Conservation (phyloP, 2,797 vertebrate species). For the Arrhamphus sclerolepis region DNA sequence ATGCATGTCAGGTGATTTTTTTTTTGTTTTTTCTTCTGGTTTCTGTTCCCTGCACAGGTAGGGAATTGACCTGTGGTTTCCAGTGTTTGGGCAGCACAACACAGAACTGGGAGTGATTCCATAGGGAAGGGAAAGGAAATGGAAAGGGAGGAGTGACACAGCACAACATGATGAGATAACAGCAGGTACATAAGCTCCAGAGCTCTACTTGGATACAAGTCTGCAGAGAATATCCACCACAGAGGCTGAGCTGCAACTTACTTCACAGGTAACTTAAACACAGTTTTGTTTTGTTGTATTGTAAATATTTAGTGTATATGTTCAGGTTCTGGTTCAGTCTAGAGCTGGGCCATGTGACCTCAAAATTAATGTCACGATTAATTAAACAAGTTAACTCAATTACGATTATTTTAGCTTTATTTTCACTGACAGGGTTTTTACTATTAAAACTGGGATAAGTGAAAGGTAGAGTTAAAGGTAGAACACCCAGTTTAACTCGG, state of each 20-base stretch:
- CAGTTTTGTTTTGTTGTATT: neutral
- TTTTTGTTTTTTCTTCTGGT: slow-evolving; percentile 2
- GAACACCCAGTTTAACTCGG: no score
- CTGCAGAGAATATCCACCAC: neutral
- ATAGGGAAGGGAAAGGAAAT: slow-evolving; percentile 45
- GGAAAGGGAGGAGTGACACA: slow-evolving; percentile 32
- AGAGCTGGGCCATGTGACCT: no score
- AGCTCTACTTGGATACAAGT: slow-evolving; percentile 4
- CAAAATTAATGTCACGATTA: no score
- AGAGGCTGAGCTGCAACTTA: slow-evolving; percentile 1
- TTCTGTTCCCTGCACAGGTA: slow-evolving; percentile 47
- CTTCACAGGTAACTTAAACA: neutral
- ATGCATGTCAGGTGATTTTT: slow-evolving; percentile 30
- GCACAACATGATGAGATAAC: slow-evolving; percentile 1
- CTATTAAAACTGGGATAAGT: no score
- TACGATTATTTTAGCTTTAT: no score
- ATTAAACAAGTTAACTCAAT: no score
- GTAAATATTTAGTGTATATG: no score
- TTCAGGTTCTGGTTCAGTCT: no score
- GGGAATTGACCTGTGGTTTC: slow-evolving; percentile 28
- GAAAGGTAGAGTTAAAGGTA: no score
- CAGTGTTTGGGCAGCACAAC: slow-evolving; percentile 6
- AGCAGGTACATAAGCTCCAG: slow-evolving; percentile 1
- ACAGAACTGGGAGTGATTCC: slow-evolving; percentile 24
- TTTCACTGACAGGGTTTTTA: no score